Percentiles rank a stretch among this genome's conserved stretches.
Evolutionary conservation across 2,113 vertebrate species (phyloP).

Genomic region (Gymnarchus niloticus): DNA sequence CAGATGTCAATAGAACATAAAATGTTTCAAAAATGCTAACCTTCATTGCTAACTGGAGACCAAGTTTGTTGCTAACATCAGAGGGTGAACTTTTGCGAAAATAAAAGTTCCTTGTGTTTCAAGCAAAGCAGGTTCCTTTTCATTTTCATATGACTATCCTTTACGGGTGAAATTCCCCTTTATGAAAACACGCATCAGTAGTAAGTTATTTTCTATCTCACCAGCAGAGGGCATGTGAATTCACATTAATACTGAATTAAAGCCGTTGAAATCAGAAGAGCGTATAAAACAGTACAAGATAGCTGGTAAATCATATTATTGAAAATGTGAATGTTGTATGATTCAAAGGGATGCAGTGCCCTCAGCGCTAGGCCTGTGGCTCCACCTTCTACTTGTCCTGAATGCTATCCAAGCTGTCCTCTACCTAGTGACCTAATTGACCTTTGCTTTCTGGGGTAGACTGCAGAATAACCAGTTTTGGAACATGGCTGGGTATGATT

Average conservation of each 20-base stretch:
- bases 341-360: neutral
- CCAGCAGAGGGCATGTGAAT: constrained; percentile 7
- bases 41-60: neutral
- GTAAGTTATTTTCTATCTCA: neutral
- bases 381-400: no score
- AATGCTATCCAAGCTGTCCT: neutral
- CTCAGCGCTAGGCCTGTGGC: neutral
- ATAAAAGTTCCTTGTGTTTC: neutral
- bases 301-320: neutral
- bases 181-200: neutral
- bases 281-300: neutral
- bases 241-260: neutral
- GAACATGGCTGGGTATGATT: neutral
- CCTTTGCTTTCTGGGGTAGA: neutral
- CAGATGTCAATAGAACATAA: neutral
- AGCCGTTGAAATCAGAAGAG: no score
- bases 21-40: neutral
- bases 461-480: neutral
- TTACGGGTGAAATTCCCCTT: neutral
- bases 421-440: neutral
- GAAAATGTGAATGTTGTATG: neutral
- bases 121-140: neutral
- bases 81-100: neutral
- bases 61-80: neutral
- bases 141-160: neutral